phyloP scores from a whole-genome alignment of 2,797 vertebrate species.

The Uromys caudimaculatus region DNA sequence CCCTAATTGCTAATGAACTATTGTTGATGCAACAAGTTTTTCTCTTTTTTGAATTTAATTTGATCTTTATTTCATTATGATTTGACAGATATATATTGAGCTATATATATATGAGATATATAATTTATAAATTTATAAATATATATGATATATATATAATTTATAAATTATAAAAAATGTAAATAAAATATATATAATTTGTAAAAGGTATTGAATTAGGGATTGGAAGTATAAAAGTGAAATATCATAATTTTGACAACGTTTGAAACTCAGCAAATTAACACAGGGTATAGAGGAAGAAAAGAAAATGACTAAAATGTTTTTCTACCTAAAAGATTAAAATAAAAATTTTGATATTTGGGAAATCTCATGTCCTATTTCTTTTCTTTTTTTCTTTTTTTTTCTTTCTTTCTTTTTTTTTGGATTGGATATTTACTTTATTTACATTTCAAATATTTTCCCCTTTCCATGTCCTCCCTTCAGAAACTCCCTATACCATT shows the following conservation, averaged over 20 bases:
- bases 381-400: not conserved
- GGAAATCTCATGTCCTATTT: not conserved
- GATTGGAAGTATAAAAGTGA: constrained; percentile 43
- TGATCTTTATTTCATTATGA: constrained; percentile 64
- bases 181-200: too few species aligned
- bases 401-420: too few species aligned
- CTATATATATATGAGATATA: too few species aligned
- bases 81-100: not conserved
- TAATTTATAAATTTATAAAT: too few species aligned
- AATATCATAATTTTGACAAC: constrained; percentile 38
- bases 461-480: too few species aligned
- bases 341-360: not conserved
- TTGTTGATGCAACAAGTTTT: not conserved
- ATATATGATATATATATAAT: too few species aligned
- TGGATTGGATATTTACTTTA: too few species aligned
- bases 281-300: not conserved
- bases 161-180: too few species aligned
- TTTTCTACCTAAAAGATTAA: not conserved
- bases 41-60: not conserved
- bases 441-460: too few species aligned
- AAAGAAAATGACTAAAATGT: not conserved
- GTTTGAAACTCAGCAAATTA: constrained; percentile 40
- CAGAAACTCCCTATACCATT: too few species aligned
- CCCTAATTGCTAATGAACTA: constrained; percentile 1
- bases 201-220: constrained; percentile 14